These are phyloP conservation scores for Ceratitis capitata DNA, from an alignment of 1,140 invertebrate species.

Conservation along the genomic window DNA sequence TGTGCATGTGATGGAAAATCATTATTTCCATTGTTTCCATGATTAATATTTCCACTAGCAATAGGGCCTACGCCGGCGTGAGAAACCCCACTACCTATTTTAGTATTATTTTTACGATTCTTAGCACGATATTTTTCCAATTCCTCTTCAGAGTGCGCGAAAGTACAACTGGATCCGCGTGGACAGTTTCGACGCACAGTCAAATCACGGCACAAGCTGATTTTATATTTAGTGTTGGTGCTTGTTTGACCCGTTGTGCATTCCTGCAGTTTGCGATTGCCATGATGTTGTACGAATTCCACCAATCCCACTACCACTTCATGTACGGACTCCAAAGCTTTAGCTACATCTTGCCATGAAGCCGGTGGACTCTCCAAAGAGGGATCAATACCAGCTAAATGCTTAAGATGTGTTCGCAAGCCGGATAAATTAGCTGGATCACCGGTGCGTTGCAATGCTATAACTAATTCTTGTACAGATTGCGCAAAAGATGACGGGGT, in stretches of 20 bases:
- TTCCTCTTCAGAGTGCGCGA: constrained; percentile 92
- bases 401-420: constrained; percentile 81
- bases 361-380: constrained; percentile 71
- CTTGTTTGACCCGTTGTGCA: constrained; percentile 69
- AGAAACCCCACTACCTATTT: constrained; percentile 40
- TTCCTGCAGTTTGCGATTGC: constrained; percentile 72
- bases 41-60: background rate
- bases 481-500: constrained; percentile 91
- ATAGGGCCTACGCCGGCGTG: background rate
- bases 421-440: constrained; percentile 87
- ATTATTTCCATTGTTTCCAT: constrained; percentile 12
- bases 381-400: constrained; percentile 87
- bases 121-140: constrained; percentile 77
- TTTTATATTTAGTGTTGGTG: constrained; percentile 86
- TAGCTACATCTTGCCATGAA: constrained; percentile 78
- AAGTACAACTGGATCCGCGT: constrained; percentile 86
- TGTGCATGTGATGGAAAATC: constrained; percentile 18
- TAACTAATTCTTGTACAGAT: constrained; percentile 90
- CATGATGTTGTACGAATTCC: constrained; percentile 85
- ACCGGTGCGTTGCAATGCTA: constrained; percentile 89
- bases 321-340: constrained; percentile 81
- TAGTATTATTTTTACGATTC: constrained; percentile 55
- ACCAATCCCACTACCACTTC: constrained; percentile 85
- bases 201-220: constrained; percentile 89
- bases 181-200: constrained; percentile 82